phyloP scores from a whole-genome alignment of 2,888 invertebrate genomes.

The Sylvicola cinctus region DNA sequence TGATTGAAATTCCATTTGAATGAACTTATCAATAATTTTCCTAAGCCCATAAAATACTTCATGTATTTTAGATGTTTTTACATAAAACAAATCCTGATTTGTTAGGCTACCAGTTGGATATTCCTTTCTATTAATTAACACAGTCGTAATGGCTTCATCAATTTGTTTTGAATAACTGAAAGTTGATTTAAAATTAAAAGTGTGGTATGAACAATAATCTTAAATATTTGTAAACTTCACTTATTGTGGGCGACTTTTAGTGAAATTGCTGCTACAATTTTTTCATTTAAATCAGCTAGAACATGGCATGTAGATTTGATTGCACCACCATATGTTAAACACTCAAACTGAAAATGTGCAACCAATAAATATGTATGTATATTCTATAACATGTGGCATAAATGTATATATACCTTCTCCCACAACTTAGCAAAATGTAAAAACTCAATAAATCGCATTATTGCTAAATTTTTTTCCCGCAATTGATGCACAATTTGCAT shows the following conservation, averaged over 20 bases:
- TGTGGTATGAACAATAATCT: too few species aligned
- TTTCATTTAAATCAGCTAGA: conserved; percentile 58
- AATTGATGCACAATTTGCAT: conserved; percentile 72
- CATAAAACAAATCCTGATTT: conserved; percentile 52
- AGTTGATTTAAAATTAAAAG: conserved; percentile 4
- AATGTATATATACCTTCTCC: conserved; percentile 30
- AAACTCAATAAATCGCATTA: conserved; percentile 57
- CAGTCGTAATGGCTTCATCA: conserved; percentile 33
- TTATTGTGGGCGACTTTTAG: conserved; percentile 38
- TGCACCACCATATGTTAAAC: conserved; percentile 17
- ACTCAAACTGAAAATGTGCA: too few species aligned
- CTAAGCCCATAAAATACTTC: conserved; percentile 40
- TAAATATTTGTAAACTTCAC: conserved; percentile 9
- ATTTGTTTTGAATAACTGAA: conserved; percentile 21
- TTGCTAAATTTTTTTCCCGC: conserved; percentile 67
- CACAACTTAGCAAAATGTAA: conserved; percentile 45
- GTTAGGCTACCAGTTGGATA: conserved; percentile 32
- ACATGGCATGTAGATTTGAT: conserved; percentile 27
- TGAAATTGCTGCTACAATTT: conserved; percentile 50
- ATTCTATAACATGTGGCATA: conserved; percentile 1
- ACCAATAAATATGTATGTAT: conserved; percentile 12
- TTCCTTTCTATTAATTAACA: conserved; percentile 27
- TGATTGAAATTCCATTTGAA: conserved; percentile 35
- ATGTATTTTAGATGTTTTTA: conserved; percentile 44
- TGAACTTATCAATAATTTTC: conserved; percentile 34